Base-by-base conservation (phyloP, 2,888 invertebrate species). In the Scrobipalpa costella region DNA sequence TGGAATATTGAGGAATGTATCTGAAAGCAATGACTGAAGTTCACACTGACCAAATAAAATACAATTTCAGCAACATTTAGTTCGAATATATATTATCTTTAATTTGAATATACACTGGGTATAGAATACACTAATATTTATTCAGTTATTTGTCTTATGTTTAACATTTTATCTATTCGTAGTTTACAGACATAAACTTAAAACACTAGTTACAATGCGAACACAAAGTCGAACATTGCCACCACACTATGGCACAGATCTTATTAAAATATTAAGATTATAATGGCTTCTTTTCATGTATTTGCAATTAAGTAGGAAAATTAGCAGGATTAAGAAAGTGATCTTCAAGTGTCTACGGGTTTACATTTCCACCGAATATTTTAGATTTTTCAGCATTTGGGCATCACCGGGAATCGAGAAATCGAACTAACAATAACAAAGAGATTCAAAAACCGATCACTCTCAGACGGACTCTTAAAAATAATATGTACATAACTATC, bases 361-460 rank as follows among this genome's bases (percentile, higher is more conserved):
- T 61, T 6, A 55, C 34, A 34, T 55, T 55, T 11, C 9, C 17
- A 17, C 21, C 19, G 11, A 19, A 19, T 49, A 49, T 33, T 27
- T 27, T 52, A 19, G 17, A 33, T 33, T 52, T 52, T 33, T 27
- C 13, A 7, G n/a, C 27, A 47, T 61, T 62, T 68, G 70, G 68
- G 71, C 69, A 67, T 67, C 62, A 66, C 63, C 71, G 75, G 64
- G 68, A 74, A 74, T 78, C 70, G 76, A 79, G 74, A 80, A 78
- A 77, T 80, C 79, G 75, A 78, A 73, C 81, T 80, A 81, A 81
- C 74, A 77, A n/a, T 52, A 61, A 81, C 77, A 75, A 77, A 83
- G 90, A 91, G 90, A 91, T 91, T 91, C 90, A 86, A 84, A 81
- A 85, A 86, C 85, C 87, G 85, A 88, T 85, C 86, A 88, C 88